Base-by-base conservation (phyloP, 1,140 invertebrate species). In the Drosophila lowei region DNA sequence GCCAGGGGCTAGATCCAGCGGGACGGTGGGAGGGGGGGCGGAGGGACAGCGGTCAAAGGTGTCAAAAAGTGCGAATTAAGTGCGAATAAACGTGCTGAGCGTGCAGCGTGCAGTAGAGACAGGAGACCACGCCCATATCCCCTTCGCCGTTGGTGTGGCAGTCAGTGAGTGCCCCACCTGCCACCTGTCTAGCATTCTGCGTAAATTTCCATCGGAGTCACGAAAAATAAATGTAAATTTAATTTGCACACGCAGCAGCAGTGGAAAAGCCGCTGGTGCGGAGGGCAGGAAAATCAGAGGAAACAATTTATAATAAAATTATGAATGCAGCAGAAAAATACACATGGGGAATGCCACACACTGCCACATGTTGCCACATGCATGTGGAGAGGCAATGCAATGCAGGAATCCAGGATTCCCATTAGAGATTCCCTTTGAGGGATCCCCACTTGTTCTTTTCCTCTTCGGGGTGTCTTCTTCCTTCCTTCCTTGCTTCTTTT, bases 61-160 rank as follows among this genome's bases (percentile, higher is more conserved):
- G 80, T 85, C 80, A 85, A 85, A 85, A 85, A 85, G 81, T 85
- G 81, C 81, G 83, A 85, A 85, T 85, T 85, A 85, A 86, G 81
- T 86, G 81, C 81, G 81, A 85, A 86, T 86, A 86, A 85, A 85
- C 81, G 81, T 86, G 81, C 81, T 85, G 81, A 86, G 81, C 81
- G 81, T 81, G 81, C 81, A 23, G 23, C 3, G 23, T 23, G 23
- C n/a, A 55, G 47, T 44, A 67, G 62, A 67, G 42, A 68, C 62
- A n/a, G 60, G 1, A 9, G 52, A 49, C 66, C 75, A 72, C 80
- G 65, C 77, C 77, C 66, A 55, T 3, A 4, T 8, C 0, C n/a
- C 21, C 3, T 21, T 30, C 64, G 42, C 50, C 46, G 2, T 30
- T 6, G 8, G 28, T 8, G 30, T 11, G 34, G 3, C 8, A 30